Base-by-base conservation (phyloP, 2,113 vertebrate species). In the Eurystomus gularis region DNA sequence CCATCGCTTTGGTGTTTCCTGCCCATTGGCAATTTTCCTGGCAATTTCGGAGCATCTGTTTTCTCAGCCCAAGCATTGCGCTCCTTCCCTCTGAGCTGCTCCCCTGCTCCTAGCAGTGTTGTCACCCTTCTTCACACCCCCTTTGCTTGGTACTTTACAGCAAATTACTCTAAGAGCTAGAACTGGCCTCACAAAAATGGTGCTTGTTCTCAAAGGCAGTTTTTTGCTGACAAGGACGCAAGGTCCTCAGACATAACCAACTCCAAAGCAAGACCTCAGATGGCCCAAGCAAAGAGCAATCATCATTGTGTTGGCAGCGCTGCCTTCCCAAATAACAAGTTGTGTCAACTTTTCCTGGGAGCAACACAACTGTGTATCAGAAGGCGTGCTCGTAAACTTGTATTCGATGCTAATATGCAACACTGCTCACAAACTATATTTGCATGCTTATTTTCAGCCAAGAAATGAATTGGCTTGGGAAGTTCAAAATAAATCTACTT, bases 371-470 rank as follows among this genome's bases (percentile, higher is more conserved):
- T 69, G 66, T 52, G 26, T 61, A 58, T 75, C 29, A 79, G 69
- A 51, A 64, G 3, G 4, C 6, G 0, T 0, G 0, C n/a, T 71
- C 66, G n/a, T 35, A 42, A 73, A 55, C 23, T 65, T 73, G 4
- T 2, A 24, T 26, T 13, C 0, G 1, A 82, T 26, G n/a, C 16
- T 25, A 7, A 76, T n/a, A 49, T 48, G 52, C 58, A 44, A n/a
- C 24, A 21, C 44, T 26, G 14, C 57, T 69, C 68, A n/a, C 66
- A 77, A 82, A 70, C 11, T 39, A 4, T 8, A 70, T 17, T 70
- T 1, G 3, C 13, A 15, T 61, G 10, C 10, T 77, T 78, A 13
- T 88, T 86, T 90, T 61, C 68, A 77, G 44, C 11, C 40, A 81
- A 86, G 37, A 69, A 70, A 70, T 46, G 17, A 88, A 78, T 55